phyloP scores from a whole-genome alignment of 2,113 vertebrate species.

The Xiphorhynchus elegans region DNA sequence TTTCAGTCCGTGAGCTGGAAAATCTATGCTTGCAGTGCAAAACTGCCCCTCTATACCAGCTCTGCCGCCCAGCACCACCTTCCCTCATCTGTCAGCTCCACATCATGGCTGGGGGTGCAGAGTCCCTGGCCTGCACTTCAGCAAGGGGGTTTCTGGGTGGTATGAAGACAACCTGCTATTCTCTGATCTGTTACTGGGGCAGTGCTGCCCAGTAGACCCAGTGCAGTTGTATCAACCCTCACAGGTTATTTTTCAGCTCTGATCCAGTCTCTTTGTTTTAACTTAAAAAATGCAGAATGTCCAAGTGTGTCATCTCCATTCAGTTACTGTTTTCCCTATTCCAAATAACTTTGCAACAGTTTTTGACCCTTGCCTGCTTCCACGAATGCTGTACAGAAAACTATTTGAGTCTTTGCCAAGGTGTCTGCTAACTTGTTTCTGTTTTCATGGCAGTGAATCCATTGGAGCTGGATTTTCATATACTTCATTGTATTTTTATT shows the following conservation, averaged over 20 bases:
- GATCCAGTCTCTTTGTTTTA: not conserved
- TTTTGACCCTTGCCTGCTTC: not conserved
- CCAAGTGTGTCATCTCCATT: not conserved
- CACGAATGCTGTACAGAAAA: not conserved
- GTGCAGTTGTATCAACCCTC: not conserved
- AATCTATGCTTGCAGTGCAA: not conserved
- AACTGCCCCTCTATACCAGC: not conserved
- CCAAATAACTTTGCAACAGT: not conserved
- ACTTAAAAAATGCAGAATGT: not conserved
- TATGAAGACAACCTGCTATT: not conserved
- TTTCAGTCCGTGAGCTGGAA: not conserved
- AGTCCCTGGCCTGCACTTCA: not conserved
- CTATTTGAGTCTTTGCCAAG: not conserved
- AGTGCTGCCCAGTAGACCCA: not conserved
- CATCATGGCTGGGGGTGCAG: not conserved
- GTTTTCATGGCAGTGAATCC: not conserved
- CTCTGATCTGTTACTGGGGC: not conserved
- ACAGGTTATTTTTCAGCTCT: not conserved
- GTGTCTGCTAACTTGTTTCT: slow-evolving; percentile 25
- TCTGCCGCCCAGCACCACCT: not conserved
- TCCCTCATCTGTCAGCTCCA: not conserved
- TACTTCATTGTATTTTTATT: not conserved
- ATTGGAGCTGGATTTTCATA: not conserved
- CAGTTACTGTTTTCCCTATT: not conserved
- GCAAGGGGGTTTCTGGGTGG: not conserved